Evolutionary conservation across 2,797 vertebrate genomes (phyloP), one percentile per base, ranked within the genome.

Genomic region (Enteromius viviparus): DNA sequence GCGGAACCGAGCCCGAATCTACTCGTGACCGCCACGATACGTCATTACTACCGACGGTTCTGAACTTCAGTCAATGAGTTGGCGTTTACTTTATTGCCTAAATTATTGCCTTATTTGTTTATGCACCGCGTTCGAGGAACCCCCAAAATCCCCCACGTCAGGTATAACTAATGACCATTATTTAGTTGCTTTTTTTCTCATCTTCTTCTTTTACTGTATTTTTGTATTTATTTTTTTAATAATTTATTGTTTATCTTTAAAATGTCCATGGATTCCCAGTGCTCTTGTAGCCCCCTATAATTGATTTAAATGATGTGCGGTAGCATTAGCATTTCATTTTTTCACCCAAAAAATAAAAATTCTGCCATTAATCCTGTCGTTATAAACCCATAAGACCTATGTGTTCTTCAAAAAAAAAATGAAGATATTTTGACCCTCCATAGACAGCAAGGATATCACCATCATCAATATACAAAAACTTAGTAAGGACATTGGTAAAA

Each of bases 1-100:
- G 74, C 74, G 65, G 81, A 83, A 77, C 74, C 81, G 72, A 83
- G 34, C 81, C 74, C 51, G 64, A 77, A 60, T 70, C 29, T 42
- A 3, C 70, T 65, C 71, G 71, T 65, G 71, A 75, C 47, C 47
- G 21, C 71, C 21, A 11, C 21, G 45, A 55, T n/a, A 76, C 72
- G 71, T 76, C 81, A 83, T 45, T 42, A 45, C 74, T 69, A 47
- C 64, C 74, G 64, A 69, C 74, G 49, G 45, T 82, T 55, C 3
- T 21, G 47, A 11, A 45, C 32, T 15, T 34, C 26, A 64, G 14
- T 64, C 8, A 47, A 4, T 72, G 47, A 72, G 26, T 51, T 51
- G 8, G 4, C 42, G 0, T 72, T 14, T n/a, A 14, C 37, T 12
- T 40, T 11, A 40, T 21, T n/a, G 0, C 4, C 29, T 8, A 9